Percentiles rank a stretch among this genome's conserved stretches.
phyloP scores from a whole-genome alignment of 2,797 vertebrate genomes.

The Leptodactylus fallax region DNA sequence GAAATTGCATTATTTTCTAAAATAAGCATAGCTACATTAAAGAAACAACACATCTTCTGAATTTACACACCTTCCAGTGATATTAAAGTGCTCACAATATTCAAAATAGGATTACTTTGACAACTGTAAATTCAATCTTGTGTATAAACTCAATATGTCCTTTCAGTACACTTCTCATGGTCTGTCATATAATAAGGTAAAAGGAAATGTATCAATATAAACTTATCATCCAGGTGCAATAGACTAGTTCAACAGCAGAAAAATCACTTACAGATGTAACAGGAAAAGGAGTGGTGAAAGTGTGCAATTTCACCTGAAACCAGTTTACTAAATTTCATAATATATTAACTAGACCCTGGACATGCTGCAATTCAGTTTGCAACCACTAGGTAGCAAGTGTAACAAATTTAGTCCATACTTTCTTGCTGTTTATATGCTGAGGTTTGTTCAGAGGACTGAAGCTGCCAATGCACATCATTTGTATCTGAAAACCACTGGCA shows the following conservation, averaged over 20 bases:
- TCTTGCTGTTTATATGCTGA: too few species aligned
- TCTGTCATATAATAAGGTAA: conserved; percentile 1
- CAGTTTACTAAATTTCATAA: too few species aligned
- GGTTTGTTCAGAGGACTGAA: too few species aligned
- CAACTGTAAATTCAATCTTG: conserved; percentile 30
- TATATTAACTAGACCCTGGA: too few species aligned
- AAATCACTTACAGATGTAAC: background rate
- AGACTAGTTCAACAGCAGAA: conserved; percentile 22
- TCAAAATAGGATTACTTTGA: conserved; percentile 28
- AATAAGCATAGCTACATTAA: conserved; percentile 53
- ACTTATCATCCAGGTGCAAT: background rate
- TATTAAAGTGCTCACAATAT: conserved; percentile 28
- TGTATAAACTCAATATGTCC: conserved; percentile 19
- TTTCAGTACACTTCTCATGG: background rate
- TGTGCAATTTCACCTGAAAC: too few species aligned
- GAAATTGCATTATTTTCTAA: conserved; percentile 57
- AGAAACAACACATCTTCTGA: conserved; percentile 39
- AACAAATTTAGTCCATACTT: too few species aligned
- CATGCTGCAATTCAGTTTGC: too few species aligned
- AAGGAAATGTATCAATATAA: background rate
- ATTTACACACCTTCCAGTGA: conserved; percentile 42
- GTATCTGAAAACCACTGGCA: too few species aligned
- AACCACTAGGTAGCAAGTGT: too few species aligned
- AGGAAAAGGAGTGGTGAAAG: too few species aligned
- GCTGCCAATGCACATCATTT: too few species aligned